phyloP scores from a whole-genome alignment of 2,888 invertebrate genomes.

The Bellardia bayeri region DNA sequence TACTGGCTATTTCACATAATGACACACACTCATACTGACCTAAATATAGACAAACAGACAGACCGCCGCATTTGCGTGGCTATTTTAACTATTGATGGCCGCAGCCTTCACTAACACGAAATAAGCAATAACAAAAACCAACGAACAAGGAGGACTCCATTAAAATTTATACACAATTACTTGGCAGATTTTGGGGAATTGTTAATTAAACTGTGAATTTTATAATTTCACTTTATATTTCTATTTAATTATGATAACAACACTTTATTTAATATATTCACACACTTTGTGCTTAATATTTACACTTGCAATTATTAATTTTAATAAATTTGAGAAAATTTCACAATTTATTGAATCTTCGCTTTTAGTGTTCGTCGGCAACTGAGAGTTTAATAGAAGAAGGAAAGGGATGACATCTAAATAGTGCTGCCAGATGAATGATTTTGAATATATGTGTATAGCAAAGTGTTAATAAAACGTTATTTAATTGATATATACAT shows the following conservation, averaged over 20 bases:
- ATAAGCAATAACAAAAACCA: background rate
- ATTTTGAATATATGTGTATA: background rate
- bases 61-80: background rate
- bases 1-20: conserved; percentile 1
- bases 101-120: conserved; percentile 7
- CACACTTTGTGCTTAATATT: background rate
- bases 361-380: background rate
- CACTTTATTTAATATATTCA: conserved; percentile 15
- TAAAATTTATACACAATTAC: background rate
- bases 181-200: background rate
- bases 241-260: background rate
- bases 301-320: background rate
- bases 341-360: background rate
- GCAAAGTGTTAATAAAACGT: background rate
- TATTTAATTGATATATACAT: background rate
- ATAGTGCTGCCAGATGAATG: conserved; percentile 8
- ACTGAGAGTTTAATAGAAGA: background rate
- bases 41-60: background rate
- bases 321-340: background rate
- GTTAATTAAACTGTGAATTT: background rate
- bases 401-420: background rate
- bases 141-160: background rate
- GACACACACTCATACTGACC: background rate
- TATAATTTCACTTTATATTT: conserved; percentile 5
- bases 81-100: background rate